Evolutionary conservation across 2,797 vertebrate species (phyloP).

Genomic region (Lophura swinhoii): DNA sequence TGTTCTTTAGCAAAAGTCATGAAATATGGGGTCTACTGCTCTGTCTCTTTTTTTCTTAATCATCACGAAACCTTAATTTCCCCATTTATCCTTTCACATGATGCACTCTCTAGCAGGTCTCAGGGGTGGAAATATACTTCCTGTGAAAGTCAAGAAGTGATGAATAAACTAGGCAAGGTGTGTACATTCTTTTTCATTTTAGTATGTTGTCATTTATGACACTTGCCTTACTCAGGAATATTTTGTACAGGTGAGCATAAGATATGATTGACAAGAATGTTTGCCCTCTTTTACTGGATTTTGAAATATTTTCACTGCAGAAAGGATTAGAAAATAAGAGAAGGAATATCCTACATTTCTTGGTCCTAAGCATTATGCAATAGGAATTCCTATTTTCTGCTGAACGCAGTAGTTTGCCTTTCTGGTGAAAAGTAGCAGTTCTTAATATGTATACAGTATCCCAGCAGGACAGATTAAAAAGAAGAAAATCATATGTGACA

Average conservation of each 20-base stretch:
- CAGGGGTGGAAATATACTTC: not conserved
- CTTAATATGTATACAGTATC: not conserved
- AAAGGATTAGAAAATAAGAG: not conserved
- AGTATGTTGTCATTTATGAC: not conserved
- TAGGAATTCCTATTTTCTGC: not conserved
- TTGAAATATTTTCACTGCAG: not conserved
- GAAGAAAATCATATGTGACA: not conserved
- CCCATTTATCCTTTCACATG: not conserved
- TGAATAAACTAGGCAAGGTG: not conserved
- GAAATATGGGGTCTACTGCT: not conserved
- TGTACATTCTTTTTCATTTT: not conserved
- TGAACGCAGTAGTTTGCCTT: not conserved
- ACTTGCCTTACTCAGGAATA: not conserved
- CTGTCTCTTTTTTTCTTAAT: not conserved
- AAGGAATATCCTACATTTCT: not conserved
- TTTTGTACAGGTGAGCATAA: not conserved
- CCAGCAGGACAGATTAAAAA: not conserved
- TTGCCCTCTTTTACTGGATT: not conserved
- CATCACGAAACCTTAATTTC: not conserved
- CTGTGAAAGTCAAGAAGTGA: not conserved
- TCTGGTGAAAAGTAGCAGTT: not conserved
- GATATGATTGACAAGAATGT: not conserved
- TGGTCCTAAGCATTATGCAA: not conserved
- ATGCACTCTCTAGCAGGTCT: not conserved
- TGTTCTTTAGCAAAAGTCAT: not conserved